Base-by-base conservation (phyloP, 2,113 vertebrate genomes). In the Sinocyclocheilus grahami region DNA sequence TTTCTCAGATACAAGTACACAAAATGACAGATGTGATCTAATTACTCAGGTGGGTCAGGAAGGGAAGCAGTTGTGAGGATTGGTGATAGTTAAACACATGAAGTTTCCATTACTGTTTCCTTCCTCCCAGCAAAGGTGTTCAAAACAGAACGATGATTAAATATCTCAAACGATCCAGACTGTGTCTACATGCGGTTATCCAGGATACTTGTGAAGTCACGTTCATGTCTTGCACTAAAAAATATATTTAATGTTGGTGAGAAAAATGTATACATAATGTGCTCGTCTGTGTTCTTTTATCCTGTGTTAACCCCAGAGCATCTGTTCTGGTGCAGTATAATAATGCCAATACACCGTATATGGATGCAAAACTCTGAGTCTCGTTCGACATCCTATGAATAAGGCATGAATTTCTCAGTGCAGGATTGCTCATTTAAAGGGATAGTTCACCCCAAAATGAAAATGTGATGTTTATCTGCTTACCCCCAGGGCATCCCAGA, bases 161-260 rank as follows among this genome's bases (percentile, higher is more conserved):
- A 60, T 22, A 79, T 39, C 16, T 30, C 51, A 37, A 58, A 20
- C 0, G 37, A 24, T 63, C 13, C 37, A 42, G 58, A 12, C 48
- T 60, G 30, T 80, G 33, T 46, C 46, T 18, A 63, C 13, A 12
- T 63, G 58, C 46, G 37, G 78, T 42, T 46, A n/a, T 80, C 78
- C 78, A 24, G 37, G 60, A 85, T 81, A 48, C 83, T 55, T 20
- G 14, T 55, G 48, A 55, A 77, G 30, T 78, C 53, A 78, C 8
- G 4, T 78, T 60, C 27, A 8, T 27, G 22, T 81, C 60, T 81
- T 81, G 33, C 60, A 27, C 42, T 65, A 16, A 74, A 58, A 81
- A 69, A 71, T 72, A 71, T 72, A 33, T 82, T 82, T 77, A 85
- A 74, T 42, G 22, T 60, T 46, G 11, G 33, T 16, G 37, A 82